Evolutionary conservation across 2,888 invertebrate genomes (phyloP).

Genomic region (Operophtera brumata): DNA sequence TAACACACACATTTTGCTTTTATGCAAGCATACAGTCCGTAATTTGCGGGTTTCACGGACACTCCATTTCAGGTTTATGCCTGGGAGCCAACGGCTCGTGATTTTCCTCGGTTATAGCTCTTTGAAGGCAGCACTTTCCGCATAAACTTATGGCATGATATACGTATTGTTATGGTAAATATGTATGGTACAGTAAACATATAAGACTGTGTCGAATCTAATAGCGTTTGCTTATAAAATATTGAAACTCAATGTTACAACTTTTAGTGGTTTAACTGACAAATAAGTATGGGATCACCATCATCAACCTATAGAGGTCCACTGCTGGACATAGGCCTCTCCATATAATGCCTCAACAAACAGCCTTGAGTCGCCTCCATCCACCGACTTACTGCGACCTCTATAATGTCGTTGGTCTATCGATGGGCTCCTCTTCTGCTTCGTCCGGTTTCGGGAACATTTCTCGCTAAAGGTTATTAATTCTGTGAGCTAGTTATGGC

Average conservation of each 20-base stretch:
- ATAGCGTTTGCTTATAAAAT: not conserved
- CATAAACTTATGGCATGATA: not conserved
- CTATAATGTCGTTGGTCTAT: too few species aligned
- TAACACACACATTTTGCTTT: constrained; percentile 3
- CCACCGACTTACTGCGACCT: too few species aligned
- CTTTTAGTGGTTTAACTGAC: not conserved
- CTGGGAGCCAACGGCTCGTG: constrained; percentile 25
- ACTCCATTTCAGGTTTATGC: constrained; percentile 28
- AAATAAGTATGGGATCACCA: too few species aligned
- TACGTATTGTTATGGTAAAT: not conserved
- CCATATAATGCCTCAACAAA: too few species aligned
- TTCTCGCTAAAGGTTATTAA: too few species aligned
- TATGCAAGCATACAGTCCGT: constrained; percentile 18
- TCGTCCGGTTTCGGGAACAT: too few species aligned
- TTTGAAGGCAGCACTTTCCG: constrained; percentile 3
- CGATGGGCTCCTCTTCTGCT: too few species aligned
- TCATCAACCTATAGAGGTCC: too few species aligned
- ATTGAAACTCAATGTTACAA: not conserved
- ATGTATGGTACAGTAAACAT: not conserved
- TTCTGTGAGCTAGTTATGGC: too few species aligned
- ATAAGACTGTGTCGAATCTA: not conserved
- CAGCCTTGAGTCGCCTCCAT: too few species aligned
- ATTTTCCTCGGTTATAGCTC: constrained; percentile 24
- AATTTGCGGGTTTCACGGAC: constrained; percentile 41
- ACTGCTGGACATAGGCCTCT: too few species aligned